Evolutionary conservation across 2,113 vertebrate species (phyloP), one percentile per base, ranked within the genome.

Genomic region (Heterotis niloticus): DNA sequence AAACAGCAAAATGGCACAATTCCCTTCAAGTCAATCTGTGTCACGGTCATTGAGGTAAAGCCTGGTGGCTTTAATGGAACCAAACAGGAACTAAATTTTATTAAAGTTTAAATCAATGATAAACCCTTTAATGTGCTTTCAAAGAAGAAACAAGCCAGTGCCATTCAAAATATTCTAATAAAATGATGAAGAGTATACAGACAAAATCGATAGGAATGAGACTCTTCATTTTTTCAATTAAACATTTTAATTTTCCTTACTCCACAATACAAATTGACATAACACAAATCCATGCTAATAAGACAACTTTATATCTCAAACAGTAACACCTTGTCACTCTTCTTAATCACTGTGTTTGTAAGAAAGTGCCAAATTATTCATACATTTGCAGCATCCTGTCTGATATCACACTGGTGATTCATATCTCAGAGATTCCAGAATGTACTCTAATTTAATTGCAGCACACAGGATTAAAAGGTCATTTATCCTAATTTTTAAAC

Each of bases 381-480:
- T 81, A 64, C n/a, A 17, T n/a, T 24, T 64, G 78, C 67, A 78
- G 16, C 57, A 77, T 28, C 62, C 23, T 77, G 73, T 18, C 44
- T 81, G 59, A 78, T 80, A 80, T 78, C 59, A 68, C 83, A 70
- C 18, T 57, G 79, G 78, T 80, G 76, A 81, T 60, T 82, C 80
- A 83, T 81, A 74, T 85, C 82, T 78, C 11, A 66, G 77, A 78
- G 78, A 83, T 84, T 81, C 54, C 17, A 24, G 57, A 84, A 82
- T 71, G 80, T 72, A 82, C 75, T 67, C 78, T 86, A 74, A 84
- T 86, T 84, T 78, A 84, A 86, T 85, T 83, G 79, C 70, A 80
- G 85, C 81, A 83, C 59, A 77, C 67, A 52, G 78, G 81, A 85
- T 83, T 84, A 82, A 83, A 75, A 86, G 81, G 84, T 86, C 76